Conservation (phyloP, 2,113 vertebrate species). For the Chrysochloris asiatica region DNA sequence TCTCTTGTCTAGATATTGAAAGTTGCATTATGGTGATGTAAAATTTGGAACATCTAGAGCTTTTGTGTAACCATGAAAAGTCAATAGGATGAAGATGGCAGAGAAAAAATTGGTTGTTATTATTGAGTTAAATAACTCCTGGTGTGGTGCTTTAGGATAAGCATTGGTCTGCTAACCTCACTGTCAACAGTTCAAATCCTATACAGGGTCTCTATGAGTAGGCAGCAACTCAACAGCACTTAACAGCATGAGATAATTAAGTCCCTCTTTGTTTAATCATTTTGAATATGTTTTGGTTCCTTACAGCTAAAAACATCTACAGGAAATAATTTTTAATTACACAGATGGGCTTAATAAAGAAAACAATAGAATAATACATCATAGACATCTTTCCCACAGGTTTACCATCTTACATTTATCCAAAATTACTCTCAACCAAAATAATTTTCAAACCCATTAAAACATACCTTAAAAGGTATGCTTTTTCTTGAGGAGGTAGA, state of each 20-base stretch:
- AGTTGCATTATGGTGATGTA: background rate
- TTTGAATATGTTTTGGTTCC: background rate
- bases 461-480: background rate
- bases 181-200: too few relatives aligned
- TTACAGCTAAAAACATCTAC: background rate
- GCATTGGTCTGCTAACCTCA: too few relatives aligned
- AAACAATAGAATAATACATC: background rate
- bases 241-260: background rate
- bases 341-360: constrained; percentile 6
- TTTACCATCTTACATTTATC: background rate
- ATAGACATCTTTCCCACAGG: background rate
- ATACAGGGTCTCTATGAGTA: background rate
- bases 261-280: background rate
- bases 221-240: background rate
- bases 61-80: background rate
- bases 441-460: background rate
- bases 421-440: background rate
- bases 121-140: too few relatives aligned
- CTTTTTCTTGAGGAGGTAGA: too few relatives aligned
- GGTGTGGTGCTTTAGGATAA: too few relatives aligned
- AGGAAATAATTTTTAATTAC: background rate
- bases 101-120: background rate
- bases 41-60: background rate
- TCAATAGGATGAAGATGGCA: background rate
- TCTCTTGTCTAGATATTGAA: background rate